A percentile compares a stretch with the other conserved stretches of the same genome.
Conservation (phyloP, 2,888 invertebrate genomes). For the Trachelus iudaicus region DNA sequence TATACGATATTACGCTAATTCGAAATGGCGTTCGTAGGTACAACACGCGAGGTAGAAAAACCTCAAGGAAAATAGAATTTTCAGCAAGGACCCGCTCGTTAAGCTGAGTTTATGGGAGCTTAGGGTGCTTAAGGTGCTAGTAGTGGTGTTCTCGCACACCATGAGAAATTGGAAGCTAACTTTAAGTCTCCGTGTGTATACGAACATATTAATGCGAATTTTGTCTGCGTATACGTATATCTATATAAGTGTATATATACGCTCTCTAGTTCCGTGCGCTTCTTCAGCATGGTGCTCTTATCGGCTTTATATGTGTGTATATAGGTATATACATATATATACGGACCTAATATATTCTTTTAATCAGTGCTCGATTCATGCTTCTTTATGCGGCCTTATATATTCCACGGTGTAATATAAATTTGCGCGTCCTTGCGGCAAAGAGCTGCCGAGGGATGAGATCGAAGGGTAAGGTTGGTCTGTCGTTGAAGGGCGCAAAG, state of each 20-base stretch:
- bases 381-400: not conserved
- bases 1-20: conserved; percentile 2
- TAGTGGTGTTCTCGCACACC: not conserved
- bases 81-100: conserved; percentile 4
- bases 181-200: not conserved
- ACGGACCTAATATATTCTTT: conserved; percentile 47
- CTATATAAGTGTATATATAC: too few relatives aligned
- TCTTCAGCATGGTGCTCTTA: conserved; percentile 21
- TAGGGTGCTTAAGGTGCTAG: not conserved
- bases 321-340: conserved; percentile 13
- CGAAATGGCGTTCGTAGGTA: conserved; percentile 3
- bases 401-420: not conserved
- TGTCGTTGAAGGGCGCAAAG: not conserved
- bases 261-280: conserved; percentile 10
- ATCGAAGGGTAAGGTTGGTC: not conserved
- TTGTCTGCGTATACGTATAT: not conserved
- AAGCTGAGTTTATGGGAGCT: not conserved
- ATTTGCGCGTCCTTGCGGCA: not conserved
- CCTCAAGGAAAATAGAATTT: not conserved
- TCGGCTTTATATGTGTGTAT: conserved; percentile 24
- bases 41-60: not conserved
- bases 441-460: not conserved
- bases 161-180: not conserved
- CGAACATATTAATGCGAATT: not conserved
- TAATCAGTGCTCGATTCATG: conserved; percentile 45